phyloP scores from a whole-genome alignment of 1,140 invertebrate genomes.

The Andricus grossulariae region DNA sequence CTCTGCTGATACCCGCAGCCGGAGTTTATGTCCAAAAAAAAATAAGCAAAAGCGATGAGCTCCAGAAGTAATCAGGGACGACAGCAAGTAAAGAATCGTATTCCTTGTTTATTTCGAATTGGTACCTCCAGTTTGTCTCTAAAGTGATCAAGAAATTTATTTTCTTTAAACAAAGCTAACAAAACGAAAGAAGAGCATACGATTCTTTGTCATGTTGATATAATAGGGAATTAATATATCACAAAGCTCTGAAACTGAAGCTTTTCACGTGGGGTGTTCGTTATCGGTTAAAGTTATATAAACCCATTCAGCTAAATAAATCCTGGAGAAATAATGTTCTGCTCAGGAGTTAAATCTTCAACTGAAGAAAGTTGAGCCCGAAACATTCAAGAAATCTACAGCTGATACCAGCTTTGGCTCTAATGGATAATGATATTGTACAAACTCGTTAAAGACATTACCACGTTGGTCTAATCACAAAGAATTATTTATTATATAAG shows the following conservation, averaged over 20 bases:
- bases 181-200: not conserved
- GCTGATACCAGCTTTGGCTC: no score
- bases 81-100: not conserved
- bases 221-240: not conserved
- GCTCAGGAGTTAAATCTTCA: no score
- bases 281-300: no score
- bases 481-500: not conserved
- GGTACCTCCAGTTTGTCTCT: not conserved
- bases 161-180: not conserved
- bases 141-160: not conserved
- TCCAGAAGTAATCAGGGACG: conserved; percentile 4
- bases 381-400: no score
- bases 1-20: conserved; percentile 55
- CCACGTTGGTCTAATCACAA: no score
- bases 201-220: not conserved
- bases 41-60: not conserved
- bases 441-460: conserved; percentile 1
- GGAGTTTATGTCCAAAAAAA: conserved; percentile 41
- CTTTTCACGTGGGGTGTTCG: no score
- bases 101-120: conserved; percentile 14
- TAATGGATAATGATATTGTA: not conserved
- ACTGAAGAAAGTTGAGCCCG: no score
- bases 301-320: no score
- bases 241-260: no score
- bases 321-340: no score